Conservation (phyloP, 2,888 invertebrate genomes). For the Drosophila mimica region DNA sequence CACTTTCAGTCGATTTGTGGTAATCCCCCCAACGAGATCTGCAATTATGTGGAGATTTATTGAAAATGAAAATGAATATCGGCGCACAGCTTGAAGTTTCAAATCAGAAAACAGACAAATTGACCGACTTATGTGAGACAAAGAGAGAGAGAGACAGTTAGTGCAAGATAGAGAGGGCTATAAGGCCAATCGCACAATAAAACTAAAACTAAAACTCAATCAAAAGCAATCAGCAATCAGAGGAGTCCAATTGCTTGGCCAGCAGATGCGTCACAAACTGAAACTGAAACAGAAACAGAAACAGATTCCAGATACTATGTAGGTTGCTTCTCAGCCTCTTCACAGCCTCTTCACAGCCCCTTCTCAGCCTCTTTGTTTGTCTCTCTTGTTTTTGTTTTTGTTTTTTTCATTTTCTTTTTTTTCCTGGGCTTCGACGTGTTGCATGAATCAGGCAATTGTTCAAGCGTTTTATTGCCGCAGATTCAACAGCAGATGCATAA, state of each 20-base stretch:
- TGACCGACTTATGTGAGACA: slow-evolving; percentile 1
- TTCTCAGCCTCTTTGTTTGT: slow-evolving; percentile 27
- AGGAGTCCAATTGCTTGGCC: slow-evolving; percentile 34
- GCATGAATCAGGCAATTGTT: slow-evolving; percentile 76
- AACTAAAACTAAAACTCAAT: slow-evolving; percentile 50
- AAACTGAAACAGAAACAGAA: slow-evolving; percentile 13
- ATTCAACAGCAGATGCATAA: slow-evolving; percentile 35
- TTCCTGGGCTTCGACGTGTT: slow-evolving; percentile 24
- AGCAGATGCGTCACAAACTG: slow-evolving; percentile 50
- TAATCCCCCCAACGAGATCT: slow-evolving; percentile 36
- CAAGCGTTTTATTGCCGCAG: slow-evolving; percentile 41
- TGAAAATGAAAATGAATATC: slow-evolving; percentile 40
- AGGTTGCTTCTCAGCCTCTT: slow-evolving; percentile 39
- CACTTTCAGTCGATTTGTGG: slow-evolving; percentile 27
- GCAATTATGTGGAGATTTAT: slow-evolving; percentile 51
- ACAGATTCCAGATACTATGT: slow-evolving; percentile 34
- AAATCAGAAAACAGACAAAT: slow-evolving; percentile 23
- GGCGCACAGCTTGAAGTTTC: slow-evolving; percentile 42
- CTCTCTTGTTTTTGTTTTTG: slow-evolving; percentile 5
- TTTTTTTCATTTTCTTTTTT: background rate
- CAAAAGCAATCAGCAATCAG: slow-evolving; percentile 52
- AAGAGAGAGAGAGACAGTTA: background rate
- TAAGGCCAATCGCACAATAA: slow-evolving; percentile 20
- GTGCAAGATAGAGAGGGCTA: background rate
- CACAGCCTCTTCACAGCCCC: slow-evolving; percentile 11